Evolutionary conservation across 2,888 invertebrate genomes (phyloP).

Genomic region (Fabriciana adippe): DNA sequence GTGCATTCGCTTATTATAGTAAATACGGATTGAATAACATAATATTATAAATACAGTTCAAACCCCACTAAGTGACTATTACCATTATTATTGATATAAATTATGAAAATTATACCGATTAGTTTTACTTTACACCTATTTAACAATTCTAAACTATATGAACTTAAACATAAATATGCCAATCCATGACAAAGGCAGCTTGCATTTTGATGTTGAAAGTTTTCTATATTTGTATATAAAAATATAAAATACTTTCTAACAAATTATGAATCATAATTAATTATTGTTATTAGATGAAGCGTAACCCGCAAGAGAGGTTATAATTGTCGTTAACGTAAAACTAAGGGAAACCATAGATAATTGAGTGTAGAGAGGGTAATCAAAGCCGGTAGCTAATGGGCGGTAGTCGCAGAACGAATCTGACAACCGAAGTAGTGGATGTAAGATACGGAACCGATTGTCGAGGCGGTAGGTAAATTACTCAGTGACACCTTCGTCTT

Average conservation of each 20-base stretch:
- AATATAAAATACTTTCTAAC: slow-evolving; percentile 19
- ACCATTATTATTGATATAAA: too few species aligned
- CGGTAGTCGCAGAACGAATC: slow-evolving; percentile 65
- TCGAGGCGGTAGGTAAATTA: slow-evolving; percentile 27
- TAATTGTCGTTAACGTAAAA: slow-evolving; percentile 71
- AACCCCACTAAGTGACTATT: too few species aligned
- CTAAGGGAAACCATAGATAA: slow-evolving; percentile 67
- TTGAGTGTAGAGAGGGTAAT: slow-evolving; percentile 54
- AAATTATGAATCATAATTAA: slow-evolving; percentile 53
- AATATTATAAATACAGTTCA: too few species aligned
- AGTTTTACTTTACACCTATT: too few species aligned
- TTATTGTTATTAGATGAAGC: slow-evolving; percentile 53
- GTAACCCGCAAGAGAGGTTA: slow-evolving; percentile 64
- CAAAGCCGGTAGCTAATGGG: slow-evolving; percentile 57
- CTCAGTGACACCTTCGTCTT: slow-evolving; percentile 1
- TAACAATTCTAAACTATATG: too few species aligned
- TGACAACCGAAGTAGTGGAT: slow-evolving; percentile 37
- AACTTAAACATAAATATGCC: too few species aligned
- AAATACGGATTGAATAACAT: too few species aligned
- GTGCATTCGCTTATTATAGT: too few species aligned
- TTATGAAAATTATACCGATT: too few species aligned
- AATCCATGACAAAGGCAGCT: too few species aligned
- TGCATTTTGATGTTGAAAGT: too few species aligned
- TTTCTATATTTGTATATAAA: not conserved
- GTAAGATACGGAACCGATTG: slow-evolving; percentile 55